phyloP scores from a whole-genome alignment of 2,113 vertebrate species.

The Burhinus oedicnemus region DNA sequence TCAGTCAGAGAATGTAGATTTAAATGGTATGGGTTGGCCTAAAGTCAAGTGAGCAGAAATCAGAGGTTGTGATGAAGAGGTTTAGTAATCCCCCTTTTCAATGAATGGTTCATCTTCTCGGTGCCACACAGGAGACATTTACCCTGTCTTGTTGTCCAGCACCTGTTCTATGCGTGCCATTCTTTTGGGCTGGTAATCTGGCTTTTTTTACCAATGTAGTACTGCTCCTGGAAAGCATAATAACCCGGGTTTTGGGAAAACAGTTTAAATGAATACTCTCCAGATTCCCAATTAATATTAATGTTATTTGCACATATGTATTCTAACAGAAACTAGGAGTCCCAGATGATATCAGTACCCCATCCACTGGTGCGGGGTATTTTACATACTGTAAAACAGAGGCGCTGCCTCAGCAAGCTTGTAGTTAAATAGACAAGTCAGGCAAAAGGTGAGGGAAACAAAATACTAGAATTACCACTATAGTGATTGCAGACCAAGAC shows the following conservation, averaged over 20 bases:
- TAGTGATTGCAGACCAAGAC: neutral
- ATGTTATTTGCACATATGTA: neutral
- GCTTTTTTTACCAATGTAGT: neutral
- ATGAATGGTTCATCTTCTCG: neutral
- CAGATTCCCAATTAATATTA: neutral
- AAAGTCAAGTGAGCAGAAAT: neutral
- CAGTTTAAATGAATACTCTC: neutral
- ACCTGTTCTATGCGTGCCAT: neutral
- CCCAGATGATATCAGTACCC: neutral
- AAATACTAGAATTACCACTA: neutral
- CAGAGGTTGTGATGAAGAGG: neutral
- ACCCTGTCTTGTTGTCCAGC: neutral
- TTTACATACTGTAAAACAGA: neutral
- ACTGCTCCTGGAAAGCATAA: neutral
- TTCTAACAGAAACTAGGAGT: neutral
- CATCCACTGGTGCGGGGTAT: neutral
- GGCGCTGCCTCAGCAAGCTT: neutral
- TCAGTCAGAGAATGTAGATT: neutral
- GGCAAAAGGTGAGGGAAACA: neutral
- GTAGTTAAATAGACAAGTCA: neutral
- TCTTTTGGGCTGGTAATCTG: neutral
- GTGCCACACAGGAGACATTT: neutral
- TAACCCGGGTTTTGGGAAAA: neutral
- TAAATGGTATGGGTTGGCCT: neutral
- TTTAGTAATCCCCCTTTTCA: neutral